phyloP scores from a whole-genome alignment of 1,140 invertebrate genomes.

The Stratiolaelaps scimitus region DNA sequence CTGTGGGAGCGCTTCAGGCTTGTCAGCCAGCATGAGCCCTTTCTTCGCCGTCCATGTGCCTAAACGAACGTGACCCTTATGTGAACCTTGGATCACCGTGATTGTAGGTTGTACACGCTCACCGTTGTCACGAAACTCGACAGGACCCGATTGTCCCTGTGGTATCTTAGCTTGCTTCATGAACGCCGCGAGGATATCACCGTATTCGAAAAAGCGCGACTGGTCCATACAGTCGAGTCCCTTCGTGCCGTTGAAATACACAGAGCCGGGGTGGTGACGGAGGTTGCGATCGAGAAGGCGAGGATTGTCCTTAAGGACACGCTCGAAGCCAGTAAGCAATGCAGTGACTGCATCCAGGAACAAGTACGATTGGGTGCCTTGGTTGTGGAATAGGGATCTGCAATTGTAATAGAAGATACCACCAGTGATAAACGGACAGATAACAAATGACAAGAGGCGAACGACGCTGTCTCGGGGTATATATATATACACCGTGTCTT shows the following conservation, averaged over 20 bases:
- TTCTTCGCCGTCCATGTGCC: slow-evolving; percentile 18
- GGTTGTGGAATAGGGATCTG: slow-evolving; percentile 28
- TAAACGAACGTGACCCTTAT: slow-evolving; percentile 20
- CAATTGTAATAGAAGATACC: not conserved
- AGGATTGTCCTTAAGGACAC: slow-evolving; percentile 24
- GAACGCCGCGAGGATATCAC: slow-evolving; percentile 6
- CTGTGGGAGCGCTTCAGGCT: slow-evolving; percentile 21
- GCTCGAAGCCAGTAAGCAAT: slow-evolving; percentile 23
- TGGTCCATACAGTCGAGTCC: slow-evolving; percentile 27
- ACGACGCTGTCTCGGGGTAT: too few species aligned
- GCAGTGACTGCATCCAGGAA: slow-evolving; percentile 20
- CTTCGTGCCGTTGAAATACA: slow-evolving; percentile 20
- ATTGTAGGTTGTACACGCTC: slow-evolving; percentile 18
- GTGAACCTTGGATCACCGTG: slow-evolving; percentile 20
- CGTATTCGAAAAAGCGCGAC: slow-evolving; percentile 21
- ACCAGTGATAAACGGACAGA: too few species aligned
- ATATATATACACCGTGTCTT: too few species aligned
- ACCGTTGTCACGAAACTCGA: slow-evolving; percentile 26
- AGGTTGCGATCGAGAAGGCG: slow-evolving; percentile 20
- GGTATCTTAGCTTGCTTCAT: slow-evolving; percentile 19
- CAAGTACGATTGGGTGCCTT: slow-evolving; percentile 24
- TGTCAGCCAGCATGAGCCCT: slow-evolving; percentile 27
- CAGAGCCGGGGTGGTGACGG: slow-evolving; percentile 23
- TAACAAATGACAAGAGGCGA: too few species aligned
- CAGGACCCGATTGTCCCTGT: slow-evolving; percentile 25